Conservation (phyloP, 2,888 invertebrate species). For the Gymnosoma rotundatum region DNA sequence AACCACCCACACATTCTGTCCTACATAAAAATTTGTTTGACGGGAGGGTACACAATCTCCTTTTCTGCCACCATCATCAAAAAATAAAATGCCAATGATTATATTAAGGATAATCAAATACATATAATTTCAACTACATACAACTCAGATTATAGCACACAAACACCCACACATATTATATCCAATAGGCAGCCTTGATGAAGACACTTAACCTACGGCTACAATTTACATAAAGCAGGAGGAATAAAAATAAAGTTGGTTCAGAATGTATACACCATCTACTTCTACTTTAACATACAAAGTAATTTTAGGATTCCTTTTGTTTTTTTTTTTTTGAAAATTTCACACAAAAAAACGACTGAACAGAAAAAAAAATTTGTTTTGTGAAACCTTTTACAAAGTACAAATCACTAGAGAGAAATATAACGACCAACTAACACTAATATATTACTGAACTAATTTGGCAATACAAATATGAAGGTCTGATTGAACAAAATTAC, state of each 20-base stretch:
- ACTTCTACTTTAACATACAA: neutral
- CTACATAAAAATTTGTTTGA: neutral
- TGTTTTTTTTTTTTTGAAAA: neutral
- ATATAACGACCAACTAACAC: slow-evolving; percentile 48
- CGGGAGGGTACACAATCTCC: neutral
- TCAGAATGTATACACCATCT: neutral
- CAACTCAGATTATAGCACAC: slow-evolving; percentile 8
- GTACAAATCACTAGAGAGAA: slow-evolving; percentile 55
- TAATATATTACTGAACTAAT: slow-evolving; percentile 63
- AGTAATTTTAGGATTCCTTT: neutral
- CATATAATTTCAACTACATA: slow-evolving; percentile 49
- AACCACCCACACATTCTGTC: neutral
- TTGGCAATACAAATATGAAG: slow-evolving; percentile 65
- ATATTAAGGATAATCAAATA: slow-evolving; percentile 63
- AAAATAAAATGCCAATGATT: slow-evolving; percentile 42
- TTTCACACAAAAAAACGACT: neutral
- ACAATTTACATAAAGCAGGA: slow-evolving; percentile 31
- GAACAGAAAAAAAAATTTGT: slow-evolving; percentile 22
- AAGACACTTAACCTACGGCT: slow-evolving; percentile 1
- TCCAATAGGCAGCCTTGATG: slow-evolving; percentile 4
- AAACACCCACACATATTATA: neutral
- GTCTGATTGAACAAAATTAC: slow-evolving; percentile 62
- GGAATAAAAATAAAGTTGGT: slow-evolving; percentile 9
- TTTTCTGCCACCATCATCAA: neutral
- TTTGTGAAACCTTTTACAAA: slow-evolving; percentile 12